These are phyloP conservation scores for Tipula helvola DNA, from an alignment of 2,888 invertebrate genomes.

Conservation along the genomic window DNA sequence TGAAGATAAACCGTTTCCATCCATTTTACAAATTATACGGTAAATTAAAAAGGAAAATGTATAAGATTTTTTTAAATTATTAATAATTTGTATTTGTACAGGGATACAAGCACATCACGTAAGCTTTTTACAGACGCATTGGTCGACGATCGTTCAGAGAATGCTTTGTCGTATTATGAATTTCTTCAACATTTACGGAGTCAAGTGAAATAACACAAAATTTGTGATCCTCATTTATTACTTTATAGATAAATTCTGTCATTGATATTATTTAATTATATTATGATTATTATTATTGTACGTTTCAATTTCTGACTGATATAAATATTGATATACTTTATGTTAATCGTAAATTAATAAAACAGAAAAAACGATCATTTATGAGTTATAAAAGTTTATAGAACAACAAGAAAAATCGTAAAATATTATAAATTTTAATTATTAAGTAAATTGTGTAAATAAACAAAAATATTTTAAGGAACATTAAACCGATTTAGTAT, in stretches of 20 bases:
- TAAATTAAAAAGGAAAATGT: conserved; percentile 28
- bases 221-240: background rate
- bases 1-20: conserved; percentile 69
- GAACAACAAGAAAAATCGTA: background rate
- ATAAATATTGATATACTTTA: background rate
- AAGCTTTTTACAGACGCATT: conserved; percentile 75
- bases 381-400: background rate
- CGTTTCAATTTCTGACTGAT: background rate
- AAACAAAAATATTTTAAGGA: background rate
- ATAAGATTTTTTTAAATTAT: background rate
- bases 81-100: conserved; percentile 33
- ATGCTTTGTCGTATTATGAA: conserved; percentile 92
- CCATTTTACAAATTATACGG: conserved; percentile 71
- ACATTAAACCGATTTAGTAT: background rate
- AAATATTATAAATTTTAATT: background rate
- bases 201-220: conserved; percentile 61
- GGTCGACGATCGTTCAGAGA: conserved; percentile 89
- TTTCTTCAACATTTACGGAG: conserved; percentile 91
- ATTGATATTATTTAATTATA: background rate
- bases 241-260: background rate
- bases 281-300: background rate
- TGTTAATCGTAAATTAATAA: background rate
- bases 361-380: background rate
- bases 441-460: conserved; percentile 4
- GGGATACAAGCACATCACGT: conserved; percentile 83